Evolutionary conservation across 2,113 vertebrate species (phyloP).

Genomic region (Alligator mississippiensis): DNA sequence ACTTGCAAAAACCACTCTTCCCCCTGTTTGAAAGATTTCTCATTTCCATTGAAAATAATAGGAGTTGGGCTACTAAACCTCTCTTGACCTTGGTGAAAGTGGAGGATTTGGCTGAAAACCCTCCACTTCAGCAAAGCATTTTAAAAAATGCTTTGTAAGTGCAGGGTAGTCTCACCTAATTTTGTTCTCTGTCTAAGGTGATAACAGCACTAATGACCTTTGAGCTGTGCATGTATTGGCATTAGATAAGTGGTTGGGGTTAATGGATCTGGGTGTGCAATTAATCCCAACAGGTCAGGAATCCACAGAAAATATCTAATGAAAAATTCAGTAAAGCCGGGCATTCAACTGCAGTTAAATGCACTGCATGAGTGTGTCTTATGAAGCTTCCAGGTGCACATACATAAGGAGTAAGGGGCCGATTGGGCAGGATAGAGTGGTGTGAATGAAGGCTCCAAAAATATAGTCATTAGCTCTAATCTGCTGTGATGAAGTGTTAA

Average conservation of each 20-base stretch:
- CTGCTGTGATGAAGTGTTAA: accelerated
- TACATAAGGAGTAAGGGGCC: neutral
- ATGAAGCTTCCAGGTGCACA: neutral
- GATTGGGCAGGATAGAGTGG: neutral
- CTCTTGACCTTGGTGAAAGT: neutral
- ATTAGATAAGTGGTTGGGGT: neutral
- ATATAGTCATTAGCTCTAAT: neutral
- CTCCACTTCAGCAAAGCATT: neutral
- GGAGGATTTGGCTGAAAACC: neutral
- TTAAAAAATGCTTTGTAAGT: neutral
- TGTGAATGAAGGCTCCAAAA: neutral
- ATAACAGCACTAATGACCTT: neutral
- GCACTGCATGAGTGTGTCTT: neutral
- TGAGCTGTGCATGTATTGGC: neutral
- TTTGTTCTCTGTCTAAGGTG: neutral
- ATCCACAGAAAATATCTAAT: neutral
- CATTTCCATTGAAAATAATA: neutral
- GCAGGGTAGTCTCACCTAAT: neutral
- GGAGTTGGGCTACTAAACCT: neutral
- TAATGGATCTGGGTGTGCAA: neutral
- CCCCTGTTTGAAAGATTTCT: neutral
- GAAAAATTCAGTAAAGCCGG: neutral
- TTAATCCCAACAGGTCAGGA: neutral
- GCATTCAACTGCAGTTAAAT: neutral
- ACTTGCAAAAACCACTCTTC: neutral